Evolutionary conservation across 2,888 invertebrate genomes (phyloP).

Genomic region (Hypolimnas misippus): DNA sequence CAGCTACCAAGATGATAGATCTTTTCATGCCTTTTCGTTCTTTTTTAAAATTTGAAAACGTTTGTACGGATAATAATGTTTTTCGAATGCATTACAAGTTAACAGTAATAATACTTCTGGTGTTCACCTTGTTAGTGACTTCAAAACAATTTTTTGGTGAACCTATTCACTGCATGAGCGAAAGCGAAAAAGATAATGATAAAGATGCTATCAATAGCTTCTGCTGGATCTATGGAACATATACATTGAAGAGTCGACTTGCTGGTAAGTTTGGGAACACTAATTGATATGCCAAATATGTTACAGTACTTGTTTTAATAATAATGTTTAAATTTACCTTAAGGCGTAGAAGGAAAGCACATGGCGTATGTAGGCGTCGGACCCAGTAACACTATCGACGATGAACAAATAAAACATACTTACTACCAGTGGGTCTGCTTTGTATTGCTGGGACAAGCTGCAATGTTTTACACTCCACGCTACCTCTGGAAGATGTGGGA

Average conservation of each 20-base stretch:
- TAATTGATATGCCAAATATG: too few relatives aligned
- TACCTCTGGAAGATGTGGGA: constrained; percentile 90
- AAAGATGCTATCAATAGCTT: constrained; percentile 88
- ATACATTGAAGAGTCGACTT: constrained; percentile 79
- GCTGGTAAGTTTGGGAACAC: too few relatives aligned
- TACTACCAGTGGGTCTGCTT: constrained; percentile 91
- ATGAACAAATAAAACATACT: constrained; percentile 82
- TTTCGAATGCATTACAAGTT: constrained; percentile 90
- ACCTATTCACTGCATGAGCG: constrained; percentile 89
- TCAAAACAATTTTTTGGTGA: constrained; percentile 94
- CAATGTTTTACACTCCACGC: constrained; percentile 88
- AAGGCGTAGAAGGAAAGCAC: constrained; percentile 77
- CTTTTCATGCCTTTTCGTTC: constrained; percentile 87
- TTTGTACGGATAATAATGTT: constrained; percentile 89
- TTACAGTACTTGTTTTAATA: constrained; percentile 15
- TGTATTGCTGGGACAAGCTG: constrained; percentile 86
- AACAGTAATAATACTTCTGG: constrained; percentile 88
- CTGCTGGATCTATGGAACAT: constrained; percentile 92
- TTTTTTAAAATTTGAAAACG: constrained; percentile 86
- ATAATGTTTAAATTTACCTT: constrained; percentile 18
- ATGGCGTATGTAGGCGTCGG: constrained; percentile 82
- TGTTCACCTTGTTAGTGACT: constrained; percentile 89
- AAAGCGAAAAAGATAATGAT: constrained; percentile 70
- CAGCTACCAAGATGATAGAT: constrained; percentile 80
- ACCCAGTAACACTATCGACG: constrained; percentile 63